These are phyloP conservation scores for Heliornis fulica DNA, from an alignment of 2,113 vertebrate genomes.

Conservation along the genomic window DNA sequence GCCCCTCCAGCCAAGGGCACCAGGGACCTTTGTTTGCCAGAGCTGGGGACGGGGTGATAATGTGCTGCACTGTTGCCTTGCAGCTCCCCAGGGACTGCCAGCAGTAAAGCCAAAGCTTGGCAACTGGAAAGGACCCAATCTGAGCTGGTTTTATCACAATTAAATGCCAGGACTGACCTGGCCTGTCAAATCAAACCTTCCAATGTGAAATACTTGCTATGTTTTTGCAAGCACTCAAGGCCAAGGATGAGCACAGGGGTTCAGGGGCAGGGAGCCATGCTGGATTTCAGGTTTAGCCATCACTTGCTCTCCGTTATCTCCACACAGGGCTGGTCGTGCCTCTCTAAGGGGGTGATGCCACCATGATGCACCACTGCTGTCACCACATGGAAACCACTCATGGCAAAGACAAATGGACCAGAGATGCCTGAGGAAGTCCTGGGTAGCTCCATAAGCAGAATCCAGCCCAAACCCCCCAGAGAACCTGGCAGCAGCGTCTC, in stretches of 20 bases:
- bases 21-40: rapidly evolving
- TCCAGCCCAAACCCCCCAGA: neutral
- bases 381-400: rapidly evolving
- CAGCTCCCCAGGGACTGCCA: neutral
- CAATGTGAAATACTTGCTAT: neutral
- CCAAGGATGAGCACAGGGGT: neutral
- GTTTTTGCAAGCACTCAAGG: neutral
- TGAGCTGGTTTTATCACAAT: neutral
- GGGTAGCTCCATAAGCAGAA: neutral
- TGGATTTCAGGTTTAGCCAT: neutral
- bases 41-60: neutral
- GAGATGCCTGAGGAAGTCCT: neutral
- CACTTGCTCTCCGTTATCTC: neutral
- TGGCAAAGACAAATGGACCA: neutral
- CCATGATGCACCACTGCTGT: rapidly evolving
- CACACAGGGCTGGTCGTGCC: rapidly evolving
- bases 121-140: neutral
- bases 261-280: neutral
- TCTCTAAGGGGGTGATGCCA: neutral
- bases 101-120: neutral
- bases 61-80: neutral
- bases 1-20: neutral
- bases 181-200: neutral
- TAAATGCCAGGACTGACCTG: neutral
- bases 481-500: neutral